A percentile compares a stretch with the other conserved stretches of the same genome.
These are phyloP conservation scores for Vidua macroura DNA, from an alignment of 2,113 vertebrate species.

Conservation along the genomic window DNA sequence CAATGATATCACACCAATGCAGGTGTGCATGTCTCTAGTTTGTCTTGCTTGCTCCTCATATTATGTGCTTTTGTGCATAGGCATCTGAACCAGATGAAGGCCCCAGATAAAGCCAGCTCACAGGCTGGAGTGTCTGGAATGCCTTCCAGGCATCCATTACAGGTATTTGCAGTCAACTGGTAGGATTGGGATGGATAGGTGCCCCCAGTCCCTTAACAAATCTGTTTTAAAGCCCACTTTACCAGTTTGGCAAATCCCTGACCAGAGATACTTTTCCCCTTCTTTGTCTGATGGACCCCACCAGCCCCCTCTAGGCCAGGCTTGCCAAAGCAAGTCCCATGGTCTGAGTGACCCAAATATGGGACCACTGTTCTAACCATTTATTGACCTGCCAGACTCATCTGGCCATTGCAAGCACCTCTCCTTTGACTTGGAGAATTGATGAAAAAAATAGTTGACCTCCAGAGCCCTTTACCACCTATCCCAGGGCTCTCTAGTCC, in stretches of 20 bases:
- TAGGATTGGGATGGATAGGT: not conserved
- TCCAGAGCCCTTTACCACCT: not conserved
- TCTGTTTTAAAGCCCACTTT: not conserved
- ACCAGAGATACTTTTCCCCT: not conserved
- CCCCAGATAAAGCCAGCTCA: no score
- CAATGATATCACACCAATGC: no score
- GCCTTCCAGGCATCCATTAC: not conserved
- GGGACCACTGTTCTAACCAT: not conserved
- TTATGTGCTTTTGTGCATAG: not conserved
- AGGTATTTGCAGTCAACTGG: not conserved
- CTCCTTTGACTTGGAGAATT: not conserved
- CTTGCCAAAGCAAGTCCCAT: not conserved
- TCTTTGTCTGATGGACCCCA: not conserved
- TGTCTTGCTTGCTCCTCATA: not conserved
- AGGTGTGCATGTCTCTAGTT: not conserved
- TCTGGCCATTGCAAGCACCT: not conserved
- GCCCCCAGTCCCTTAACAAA: accelerated
- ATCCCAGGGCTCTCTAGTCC: not conserved
- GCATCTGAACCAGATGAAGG: not conserved
- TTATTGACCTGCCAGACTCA: not conserved
- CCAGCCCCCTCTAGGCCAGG: not conserved
- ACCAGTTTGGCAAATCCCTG: not conserved
- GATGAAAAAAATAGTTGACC: not conserved
- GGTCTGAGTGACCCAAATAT: not conserved
- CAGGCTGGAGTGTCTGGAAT: not conserved